Evolutionary conservation across 30 jellyfish, hydroid and myxozoan genomes (phyloP).

Genomic region (Hydra vulgaris): DNA sequence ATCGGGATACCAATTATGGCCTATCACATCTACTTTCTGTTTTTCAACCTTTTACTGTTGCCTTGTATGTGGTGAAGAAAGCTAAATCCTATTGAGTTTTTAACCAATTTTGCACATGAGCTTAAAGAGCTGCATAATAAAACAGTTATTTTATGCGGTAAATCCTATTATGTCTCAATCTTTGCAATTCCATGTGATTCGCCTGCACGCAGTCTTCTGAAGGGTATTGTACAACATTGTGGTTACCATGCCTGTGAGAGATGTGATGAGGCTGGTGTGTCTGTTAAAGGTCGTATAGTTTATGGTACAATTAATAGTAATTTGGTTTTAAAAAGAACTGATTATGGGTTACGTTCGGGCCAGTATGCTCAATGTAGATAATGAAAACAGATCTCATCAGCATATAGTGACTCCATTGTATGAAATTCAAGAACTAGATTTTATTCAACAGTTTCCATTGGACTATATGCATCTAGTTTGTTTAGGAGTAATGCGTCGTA

Average conservation of each 20-base stretch:
- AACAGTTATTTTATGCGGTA: conserved; percentile 5
- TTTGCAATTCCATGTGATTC: not conserved
- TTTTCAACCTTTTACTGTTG: conserved; percentile 16
- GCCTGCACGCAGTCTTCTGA: not conserved
- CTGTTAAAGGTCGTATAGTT: not conserved
- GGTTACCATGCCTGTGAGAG: not conserved
- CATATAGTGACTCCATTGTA: not conserved
- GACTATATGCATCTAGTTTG: conserved; percentile 14
- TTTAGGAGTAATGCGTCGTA: conserved; percentile 18
- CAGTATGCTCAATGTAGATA: not conserved
- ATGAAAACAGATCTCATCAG: not conserved
- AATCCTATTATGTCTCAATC: not conserved
- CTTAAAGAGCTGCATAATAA: not conserved
- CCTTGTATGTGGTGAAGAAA: conserved; percentile 28
- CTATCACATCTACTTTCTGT: conserved; percentile 12
- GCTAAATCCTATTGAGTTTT: conserved; percentile 8
- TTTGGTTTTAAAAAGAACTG: not conserved
- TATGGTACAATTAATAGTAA: not conserved
- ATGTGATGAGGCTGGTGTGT: not conserved
- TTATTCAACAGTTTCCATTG: not conserved
- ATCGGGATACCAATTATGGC: conserved; percentile 21
- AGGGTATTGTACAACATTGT: not conserved
- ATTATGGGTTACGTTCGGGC: not conserved
- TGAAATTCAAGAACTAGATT: not conserved
- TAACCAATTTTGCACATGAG: conserved; percentile 8